These are phyloP conservation scores for Semaprochilodus insignis DNA, from an alignment of 2,797 vertebrate species.

Conservation along the genomic window DNA sequence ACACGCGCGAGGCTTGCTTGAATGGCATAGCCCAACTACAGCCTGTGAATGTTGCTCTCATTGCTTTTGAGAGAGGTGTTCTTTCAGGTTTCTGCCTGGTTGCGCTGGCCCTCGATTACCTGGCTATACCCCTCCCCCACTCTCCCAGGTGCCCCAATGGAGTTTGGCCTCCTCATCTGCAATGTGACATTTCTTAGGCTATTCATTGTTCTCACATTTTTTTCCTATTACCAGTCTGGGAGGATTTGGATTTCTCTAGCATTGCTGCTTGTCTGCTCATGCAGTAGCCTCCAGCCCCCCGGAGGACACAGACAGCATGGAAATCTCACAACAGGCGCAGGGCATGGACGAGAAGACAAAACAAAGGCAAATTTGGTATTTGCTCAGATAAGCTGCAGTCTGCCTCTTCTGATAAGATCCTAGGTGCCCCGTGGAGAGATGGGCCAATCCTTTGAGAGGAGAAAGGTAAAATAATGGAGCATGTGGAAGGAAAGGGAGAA, in stretches of 20 bases:
- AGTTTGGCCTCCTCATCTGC: slow-evolving; percentile 43
- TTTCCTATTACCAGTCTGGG: slow-evolving; percentile 63
- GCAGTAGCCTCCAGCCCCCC: slow-evolving; percentile 58
- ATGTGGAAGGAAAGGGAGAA: neutral
- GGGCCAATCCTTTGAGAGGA: slow-evolving; percentile 39
- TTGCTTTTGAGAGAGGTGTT: slow-evolving; percentile 42
- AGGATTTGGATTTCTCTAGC: slow-evolving; percentile 68
- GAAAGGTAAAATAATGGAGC: slow-evolving; percentile 43
- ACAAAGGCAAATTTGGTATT: slow-evolving; percentile 66
- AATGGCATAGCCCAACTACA: slow-evolving; percentile 39
- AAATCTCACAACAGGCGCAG: slow-evolving; percentile 42
- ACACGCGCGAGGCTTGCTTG: slow-evolving; percentile 15
- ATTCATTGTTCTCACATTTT: slow-evolving; percentile 52
- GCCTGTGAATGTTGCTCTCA: slow-evolving; percentile 46
- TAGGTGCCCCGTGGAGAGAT: slow-evolving; percentile 37
- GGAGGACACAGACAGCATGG: slow-evolving; percentile 47
- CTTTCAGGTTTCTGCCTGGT: slow-evolving; percentile 48
- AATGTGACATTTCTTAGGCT: slow-evolving; percentile 54
- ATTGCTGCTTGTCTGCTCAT: slow-evolving; percentile 56
- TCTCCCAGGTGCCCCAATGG: slow-evolving; percentile 27
- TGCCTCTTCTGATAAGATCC: slow-evolving; percentile 57
- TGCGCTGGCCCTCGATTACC: slow-evolving; percentile 54
- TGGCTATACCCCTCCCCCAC: slow-evolving; percentile 50
- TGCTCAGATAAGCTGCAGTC: slow-evolving; percentile 62
- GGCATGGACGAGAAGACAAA: slow-evolving; percentile 63